Conservation (phyloP, 2,113 vertebrate genomes). For the Gymnogyps californianus region DNA sequence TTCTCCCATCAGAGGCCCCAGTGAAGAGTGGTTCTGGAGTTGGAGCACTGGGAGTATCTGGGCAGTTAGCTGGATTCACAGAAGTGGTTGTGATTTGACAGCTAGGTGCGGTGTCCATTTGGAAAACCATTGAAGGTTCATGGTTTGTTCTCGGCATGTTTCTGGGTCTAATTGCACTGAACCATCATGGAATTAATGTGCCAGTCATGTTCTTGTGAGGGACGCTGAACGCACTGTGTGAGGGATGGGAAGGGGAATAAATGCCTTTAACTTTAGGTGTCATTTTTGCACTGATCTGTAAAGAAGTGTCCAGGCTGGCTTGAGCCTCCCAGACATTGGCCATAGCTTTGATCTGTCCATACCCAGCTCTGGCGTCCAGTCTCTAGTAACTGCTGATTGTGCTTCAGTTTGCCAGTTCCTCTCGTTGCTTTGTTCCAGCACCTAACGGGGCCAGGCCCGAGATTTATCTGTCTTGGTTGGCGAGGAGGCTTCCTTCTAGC, state of each 20-base stretch:
- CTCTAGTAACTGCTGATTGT: background rate
- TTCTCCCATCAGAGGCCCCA: background rate
- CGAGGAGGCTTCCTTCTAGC: background rate
- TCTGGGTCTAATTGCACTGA: background rate
- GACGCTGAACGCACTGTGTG: background rate
- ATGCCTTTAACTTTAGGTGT: background rate
- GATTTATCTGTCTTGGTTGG: background rate
- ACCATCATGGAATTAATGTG: background rate
- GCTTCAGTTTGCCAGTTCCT: background rate
- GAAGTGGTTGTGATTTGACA: background rate
- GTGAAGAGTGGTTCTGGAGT: background rate
- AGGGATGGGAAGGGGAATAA: background rate
- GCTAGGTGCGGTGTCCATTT: background rate
- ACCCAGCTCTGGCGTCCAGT: background rate
- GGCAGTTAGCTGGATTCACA: background rate
- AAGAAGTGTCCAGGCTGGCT: background rate
- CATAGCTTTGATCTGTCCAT: background rate
- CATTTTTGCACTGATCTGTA: background rate
- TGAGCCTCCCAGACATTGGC: background rate
- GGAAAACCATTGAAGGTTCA: background rate
- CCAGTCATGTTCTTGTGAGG: background rate
- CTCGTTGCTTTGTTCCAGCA: background rate
- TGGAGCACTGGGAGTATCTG: background rate
- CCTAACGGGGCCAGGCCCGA: background rate
- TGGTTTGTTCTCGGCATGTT: background rate